phyloP scores from a whole-genome alignment of 2,113 vertebrate genomes.

The Cyanoramphus novaezelandiae region DNA sequence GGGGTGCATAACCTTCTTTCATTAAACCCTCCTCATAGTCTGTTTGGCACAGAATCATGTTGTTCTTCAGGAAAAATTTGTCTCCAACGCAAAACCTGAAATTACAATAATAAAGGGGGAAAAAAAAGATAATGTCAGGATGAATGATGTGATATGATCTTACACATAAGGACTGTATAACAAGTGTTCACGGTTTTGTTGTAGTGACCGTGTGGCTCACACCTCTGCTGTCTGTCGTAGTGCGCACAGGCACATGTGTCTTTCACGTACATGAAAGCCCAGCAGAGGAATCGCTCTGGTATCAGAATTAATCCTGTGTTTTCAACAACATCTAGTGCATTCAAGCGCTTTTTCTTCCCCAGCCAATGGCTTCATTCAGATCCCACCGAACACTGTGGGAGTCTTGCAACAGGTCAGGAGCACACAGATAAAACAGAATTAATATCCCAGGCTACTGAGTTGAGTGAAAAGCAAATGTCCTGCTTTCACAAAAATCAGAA shows the following conservation, averaged over 20 bases:
- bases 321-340: background rate
- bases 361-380: background rate
- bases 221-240: background rate
- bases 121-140: background rate
- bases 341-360: background rate
- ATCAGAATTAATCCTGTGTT: background rate
- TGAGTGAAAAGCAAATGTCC: background rate
- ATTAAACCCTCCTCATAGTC: constrained; percentile 99
- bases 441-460: background rate
- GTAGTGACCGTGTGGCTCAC: rapidly evolving
- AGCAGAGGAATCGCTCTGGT: background rate
- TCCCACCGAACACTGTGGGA: background rate
- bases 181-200: rapidly evolving
- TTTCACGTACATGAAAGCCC: background rate
- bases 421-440: background rate
- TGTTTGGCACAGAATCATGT: constrained; percentile 99
- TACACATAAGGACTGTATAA: background rate
- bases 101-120: constrained; percentile 4
- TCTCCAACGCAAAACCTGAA: constrained; percentile 98
- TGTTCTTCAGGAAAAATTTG: constrained; percentile 99
- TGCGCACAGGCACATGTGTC: rapidly evolving
- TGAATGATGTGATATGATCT: background rate
- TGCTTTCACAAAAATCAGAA: background rate
- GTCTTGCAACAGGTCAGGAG: background rate
- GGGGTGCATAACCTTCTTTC: constrained; percentile 97